A percentile compares a stretch with the other conserved stretches of the same genome.
Evolutionary conservation across 2,888 invertebrate species (phyloP).

Genomic region (Atethmia centrago): DNA sequence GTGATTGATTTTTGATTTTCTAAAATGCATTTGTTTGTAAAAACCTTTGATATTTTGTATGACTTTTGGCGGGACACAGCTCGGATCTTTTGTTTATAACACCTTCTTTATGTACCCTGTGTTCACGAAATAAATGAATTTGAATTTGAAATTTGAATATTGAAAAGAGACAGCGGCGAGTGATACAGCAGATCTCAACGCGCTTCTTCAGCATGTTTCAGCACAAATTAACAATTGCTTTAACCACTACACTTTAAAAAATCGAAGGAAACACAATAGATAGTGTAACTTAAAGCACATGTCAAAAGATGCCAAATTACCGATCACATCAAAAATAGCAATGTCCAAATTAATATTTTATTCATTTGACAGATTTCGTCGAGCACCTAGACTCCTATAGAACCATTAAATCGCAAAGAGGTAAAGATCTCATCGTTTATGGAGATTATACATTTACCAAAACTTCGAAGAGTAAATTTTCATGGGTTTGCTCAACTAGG

Average conservation of each 20-base stretch:
- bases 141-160: no score
- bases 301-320: not conserved
- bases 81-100: no score
- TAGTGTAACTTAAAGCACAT: not conserved
- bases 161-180: not conserved
- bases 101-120: no score
- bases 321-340: not conserved
- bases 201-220: not conserved
- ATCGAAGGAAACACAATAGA: slow-evolving; percentile 1
- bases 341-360: not conserved
- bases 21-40: no score
- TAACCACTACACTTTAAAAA: not conserved
- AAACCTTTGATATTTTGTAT: no score
- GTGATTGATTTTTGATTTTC: no score
- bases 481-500: slow-evolving; percentile 35
- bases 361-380: slow-evolving; percentile 12
- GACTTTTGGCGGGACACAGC: no score
- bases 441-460: slow-evolving; percentile 31
- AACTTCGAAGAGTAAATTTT: slow-evolving; percentile 22
- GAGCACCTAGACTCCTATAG: slow-evolving; percentile 7
- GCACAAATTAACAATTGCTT: not conserved
- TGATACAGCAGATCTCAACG: not conserved
- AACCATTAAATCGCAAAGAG: slow-evolving; percentile 41
- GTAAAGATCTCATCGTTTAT: slow-evolving; percentile 39
- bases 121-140: no score